phyloP scores from a whole-genome alignment of 2,797 vertebrate genomes.

The Catostomus latipinnis region DNA sequence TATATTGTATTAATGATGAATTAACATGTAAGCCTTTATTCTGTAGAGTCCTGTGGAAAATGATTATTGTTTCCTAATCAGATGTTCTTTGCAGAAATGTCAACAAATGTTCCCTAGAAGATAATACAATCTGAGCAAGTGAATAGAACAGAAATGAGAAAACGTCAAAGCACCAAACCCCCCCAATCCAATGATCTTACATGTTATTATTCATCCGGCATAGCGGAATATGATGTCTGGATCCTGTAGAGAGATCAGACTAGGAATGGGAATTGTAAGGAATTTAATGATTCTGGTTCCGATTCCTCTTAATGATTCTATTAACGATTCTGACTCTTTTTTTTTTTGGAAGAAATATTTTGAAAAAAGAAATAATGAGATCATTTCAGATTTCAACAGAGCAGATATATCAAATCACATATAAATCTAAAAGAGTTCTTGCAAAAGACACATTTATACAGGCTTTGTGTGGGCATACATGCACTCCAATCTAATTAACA shows the following conservation, averaged over 20 bases:
- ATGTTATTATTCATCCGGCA: slow-evolving; percentile 25
- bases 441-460: too few relatives aligned
- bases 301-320: too few relatives aligned
- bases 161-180: slow-evolving; percentile 3
- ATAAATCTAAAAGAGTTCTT: too few relatives aligned
- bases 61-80: slow-evolving; percentile 1
- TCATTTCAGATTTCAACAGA: too few relatives aligned
- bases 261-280: neutral
- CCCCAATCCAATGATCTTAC: slow-evolving; percentile 25
- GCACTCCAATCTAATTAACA: too few relatives aligned
- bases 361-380: too few relatives aligned
- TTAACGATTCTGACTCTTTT: too few relatives aligned
- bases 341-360: too few relatives aligned
- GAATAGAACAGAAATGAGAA: slow-evolving; percentile 35
- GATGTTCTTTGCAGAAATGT: slow-evolving; percentile 13
- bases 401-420: too few relatives aligned
- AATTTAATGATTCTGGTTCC: too few relatives aligned
- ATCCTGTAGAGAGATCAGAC: slow-evolving; percentile 24
- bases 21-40: neutral
- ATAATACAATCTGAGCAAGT: slow-evolving; percentile 26
- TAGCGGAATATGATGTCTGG: slow-evolving; percentile 19
- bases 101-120: slow-evolving; percentile 39
- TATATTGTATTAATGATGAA: neutral
- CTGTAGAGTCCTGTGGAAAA: slow-evolving; percentile 4
- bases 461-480: too few relatives aligned